phyloP scores from a whole-genome alignment of 2,888 invertebrate genomes.

The Netelia fuscicornis region DNA sequence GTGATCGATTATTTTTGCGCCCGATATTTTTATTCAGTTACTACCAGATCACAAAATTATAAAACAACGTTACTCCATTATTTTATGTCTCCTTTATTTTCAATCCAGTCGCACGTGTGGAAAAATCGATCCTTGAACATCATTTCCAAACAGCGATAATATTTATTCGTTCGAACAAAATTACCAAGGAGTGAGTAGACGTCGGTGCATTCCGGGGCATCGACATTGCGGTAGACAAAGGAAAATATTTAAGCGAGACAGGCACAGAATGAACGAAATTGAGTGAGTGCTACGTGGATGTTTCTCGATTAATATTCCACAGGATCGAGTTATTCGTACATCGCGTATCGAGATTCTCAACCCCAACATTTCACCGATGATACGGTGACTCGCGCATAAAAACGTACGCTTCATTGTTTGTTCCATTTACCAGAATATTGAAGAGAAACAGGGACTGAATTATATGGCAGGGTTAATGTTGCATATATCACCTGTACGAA shows the following conservation, averaged over 20 bases:
- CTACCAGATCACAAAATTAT: too few relatives aligned
- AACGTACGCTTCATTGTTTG: constrained; percentile 13
- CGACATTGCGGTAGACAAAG: not conserved
- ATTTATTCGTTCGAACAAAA: not conserved
- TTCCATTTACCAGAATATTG: constrained; percentile 11
- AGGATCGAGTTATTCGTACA: not conserved
- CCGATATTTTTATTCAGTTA: too few relatives aligned
- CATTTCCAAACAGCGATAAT: not conserved
- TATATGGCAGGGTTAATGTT: too few relatives aligned
- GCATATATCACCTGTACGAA: too few relatives aligned
- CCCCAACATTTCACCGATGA: not conserved
- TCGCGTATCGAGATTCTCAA: not conserved
- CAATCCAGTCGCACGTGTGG: too few relatives aligned
- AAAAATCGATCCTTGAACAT: too few relatives aligned
- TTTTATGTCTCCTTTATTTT: too few relatives aligned
- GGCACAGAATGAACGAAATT: not conserved
- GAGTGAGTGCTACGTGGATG: not conserved
- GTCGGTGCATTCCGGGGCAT: not conserved
- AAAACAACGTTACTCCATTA: too few relatives aligned
- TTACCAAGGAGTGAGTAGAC: not conserved
- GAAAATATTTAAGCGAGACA: not conserved
- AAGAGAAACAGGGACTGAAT: not conserved
- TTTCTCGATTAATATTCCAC: not conserved
- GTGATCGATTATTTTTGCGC: too few relatives aligned
- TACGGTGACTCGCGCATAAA: not conserved